Conservation (phyloP, 92 coral and sea anemone genomes). For the Phenganax subtilis region DNA sequence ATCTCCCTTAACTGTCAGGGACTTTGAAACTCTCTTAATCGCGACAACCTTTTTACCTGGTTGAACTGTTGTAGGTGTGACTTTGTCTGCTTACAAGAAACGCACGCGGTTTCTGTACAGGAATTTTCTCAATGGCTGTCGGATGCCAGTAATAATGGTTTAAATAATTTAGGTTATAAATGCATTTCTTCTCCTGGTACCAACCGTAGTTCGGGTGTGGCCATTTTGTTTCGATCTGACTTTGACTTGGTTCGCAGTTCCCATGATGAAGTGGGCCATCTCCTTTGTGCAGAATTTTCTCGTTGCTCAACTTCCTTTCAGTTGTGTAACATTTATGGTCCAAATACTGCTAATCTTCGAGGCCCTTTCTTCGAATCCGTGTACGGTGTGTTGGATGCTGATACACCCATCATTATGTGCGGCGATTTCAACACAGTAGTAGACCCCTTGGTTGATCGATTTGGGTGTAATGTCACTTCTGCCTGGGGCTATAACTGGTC, state of each 20-base stretch:
- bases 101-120: conserved; percentile 2
- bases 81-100: conserved; percentile 40
- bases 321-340: conserved; percentile 24
- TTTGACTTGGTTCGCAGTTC: neutral
- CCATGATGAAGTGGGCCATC: neutral
- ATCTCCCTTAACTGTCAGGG: no score
- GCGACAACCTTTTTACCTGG: neutral
- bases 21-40: no score
- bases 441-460: neutral
- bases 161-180: neutral
- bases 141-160: neutral
- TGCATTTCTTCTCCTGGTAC: conserved; percentile 34
- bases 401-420: neutral
- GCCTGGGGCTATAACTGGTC: conserved; percentile 35
- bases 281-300: conserved; percentile 5
- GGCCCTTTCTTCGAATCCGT: conserved; percentile 33
- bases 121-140: conserved; percentile 13
- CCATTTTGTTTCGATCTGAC: conserved; percentile 4
- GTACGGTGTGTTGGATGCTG: neutral
- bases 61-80: neutral
- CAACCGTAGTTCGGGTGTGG: conserved; percentile 19
- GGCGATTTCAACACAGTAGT: conserved; percentile 27
- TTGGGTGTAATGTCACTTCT: neutral
- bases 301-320: neutral
- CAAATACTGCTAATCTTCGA: conserved; percentile 24